Conservation (phyloP, 2,113 vertebrate genomes). For the Bathybates hornii region DNA sequence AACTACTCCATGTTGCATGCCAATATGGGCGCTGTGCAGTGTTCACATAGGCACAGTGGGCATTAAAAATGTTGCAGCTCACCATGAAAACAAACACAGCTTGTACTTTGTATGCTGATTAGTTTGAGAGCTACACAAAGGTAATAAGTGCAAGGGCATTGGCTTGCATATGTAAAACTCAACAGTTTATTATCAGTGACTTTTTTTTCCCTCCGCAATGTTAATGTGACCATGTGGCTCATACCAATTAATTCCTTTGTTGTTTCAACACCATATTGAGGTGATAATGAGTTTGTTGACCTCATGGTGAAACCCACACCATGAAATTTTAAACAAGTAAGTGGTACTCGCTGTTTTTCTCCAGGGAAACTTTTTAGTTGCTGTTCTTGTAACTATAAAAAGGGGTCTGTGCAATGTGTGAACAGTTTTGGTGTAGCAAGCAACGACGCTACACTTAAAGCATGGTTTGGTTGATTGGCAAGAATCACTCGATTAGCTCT, state of each 20-base stretch:
- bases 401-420: not conserved
- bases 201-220: not conserved
- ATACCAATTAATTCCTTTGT: conserved; percentile 1
- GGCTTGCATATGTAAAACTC: not conserved
- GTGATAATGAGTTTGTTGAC: conserved; percentile 28
- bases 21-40: not conserved
- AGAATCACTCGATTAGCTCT: not conserved
- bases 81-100: not conserved
- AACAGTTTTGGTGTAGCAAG: not conserved
- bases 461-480: not conserved
- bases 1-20: not conserved
- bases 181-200: not conserved
- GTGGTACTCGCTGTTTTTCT: not conserved
- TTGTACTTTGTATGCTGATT: not conserved
- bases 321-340: not conserved
- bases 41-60: not conserved
- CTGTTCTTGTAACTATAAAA: not conserved
- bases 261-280: not conserved
- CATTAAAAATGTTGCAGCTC: conserved; percentile 1
- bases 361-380: not conserved
- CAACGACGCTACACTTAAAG: not conserved
- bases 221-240: not conserved
- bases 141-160: conserved; percentile 12
- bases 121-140: not conserved
- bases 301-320: not conserved